Percentiles rank a stretch among this genome's conserved stretches.
Conservation (phyloP, 2,113 vertebrate genomes). For the Mungos mungo region DNA sequence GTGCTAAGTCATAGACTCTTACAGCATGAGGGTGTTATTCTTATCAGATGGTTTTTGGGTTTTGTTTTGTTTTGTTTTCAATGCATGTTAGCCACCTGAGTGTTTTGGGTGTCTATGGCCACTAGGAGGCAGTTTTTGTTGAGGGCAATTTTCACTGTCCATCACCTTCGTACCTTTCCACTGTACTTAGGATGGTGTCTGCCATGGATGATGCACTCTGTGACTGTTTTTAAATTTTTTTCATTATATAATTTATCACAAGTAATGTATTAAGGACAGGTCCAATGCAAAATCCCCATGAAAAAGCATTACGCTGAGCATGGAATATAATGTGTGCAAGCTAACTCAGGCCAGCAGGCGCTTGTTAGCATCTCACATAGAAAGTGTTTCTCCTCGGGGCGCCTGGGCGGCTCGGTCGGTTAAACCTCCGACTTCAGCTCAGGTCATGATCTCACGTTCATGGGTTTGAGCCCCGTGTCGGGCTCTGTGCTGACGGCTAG, state of each 20-base stretch:
- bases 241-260: conserved; percentile 53
- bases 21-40: neutral
- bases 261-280: neutral
- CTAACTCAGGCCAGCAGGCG: neutral
- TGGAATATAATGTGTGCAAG: neutral
- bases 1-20: neutral
- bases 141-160: neutral
- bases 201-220: neutral
- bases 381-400: neutral
- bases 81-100: neutral
- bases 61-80: neutral
- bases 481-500: no score
- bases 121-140: neutral
- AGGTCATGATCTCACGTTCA: no score
- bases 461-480: no score
- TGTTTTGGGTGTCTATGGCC: neutral
- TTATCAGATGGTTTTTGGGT: neutral
- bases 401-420: no score
- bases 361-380: neutral
- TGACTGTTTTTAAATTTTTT: neutral
- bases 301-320: neutral
- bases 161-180: neutral
- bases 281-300: neutral
- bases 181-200: neutral
- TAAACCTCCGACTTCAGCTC: no score